Percentiles rank a stretch among this genome's conserved stretches.
These are phyloP conservation scores for Ammodytes dubius DNA, from an alignment of 2,113 vertebrate species.

Conservation along the genomic window DNA sequence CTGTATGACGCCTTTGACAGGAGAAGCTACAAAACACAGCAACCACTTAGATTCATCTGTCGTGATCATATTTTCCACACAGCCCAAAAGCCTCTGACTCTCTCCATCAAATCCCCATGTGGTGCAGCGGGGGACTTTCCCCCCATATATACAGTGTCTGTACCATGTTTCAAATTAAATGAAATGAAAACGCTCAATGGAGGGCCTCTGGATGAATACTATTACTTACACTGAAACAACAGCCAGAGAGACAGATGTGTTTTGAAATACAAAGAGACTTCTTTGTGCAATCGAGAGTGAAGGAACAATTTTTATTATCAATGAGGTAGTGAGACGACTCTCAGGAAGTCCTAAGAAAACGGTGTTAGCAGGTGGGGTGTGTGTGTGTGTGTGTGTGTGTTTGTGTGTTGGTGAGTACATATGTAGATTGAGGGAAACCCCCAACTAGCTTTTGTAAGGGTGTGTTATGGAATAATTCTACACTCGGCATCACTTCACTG, in stretches of 20 bases:
- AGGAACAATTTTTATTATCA: neutral
- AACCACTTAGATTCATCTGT: neutral
- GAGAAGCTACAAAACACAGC: neutral
- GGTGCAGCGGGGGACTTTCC: slow-evolving; percentile 48
- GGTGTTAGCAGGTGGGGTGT: slow-evolving; percentile 28
- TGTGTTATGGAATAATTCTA: slow-evolving; percentile 53
- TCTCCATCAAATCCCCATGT: slow-evolving; percentile 11
- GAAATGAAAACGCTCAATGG: neutral
- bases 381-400: slow-evolving; percentile 4
- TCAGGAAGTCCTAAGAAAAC: slow-evolving; percentile 69
- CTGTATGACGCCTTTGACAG: neutral
- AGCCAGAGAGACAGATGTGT: neutral
- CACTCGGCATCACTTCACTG: neutral
- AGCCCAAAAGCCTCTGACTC: slow-evolving; percentile 8
- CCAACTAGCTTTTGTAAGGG: neutral
- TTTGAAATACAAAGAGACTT: neutral
- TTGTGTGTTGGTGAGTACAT: neutral
- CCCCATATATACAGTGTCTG: neutral
- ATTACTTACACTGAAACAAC: neutral
- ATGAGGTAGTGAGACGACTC: slow-evolving; percentile 59
- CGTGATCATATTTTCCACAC: slow-evolving; percentile 46
- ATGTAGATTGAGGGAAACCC: slow-evolving; percentile 30
- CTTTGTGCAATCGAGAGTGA: neutral
- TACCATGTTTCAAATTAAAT: slow-evolving; percentile 3
- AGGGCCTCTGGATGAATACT: neutral